Base-by-base conservation (phyloP, 2,113 vertebrate species). In the Rhipidura dahli region DNA sequence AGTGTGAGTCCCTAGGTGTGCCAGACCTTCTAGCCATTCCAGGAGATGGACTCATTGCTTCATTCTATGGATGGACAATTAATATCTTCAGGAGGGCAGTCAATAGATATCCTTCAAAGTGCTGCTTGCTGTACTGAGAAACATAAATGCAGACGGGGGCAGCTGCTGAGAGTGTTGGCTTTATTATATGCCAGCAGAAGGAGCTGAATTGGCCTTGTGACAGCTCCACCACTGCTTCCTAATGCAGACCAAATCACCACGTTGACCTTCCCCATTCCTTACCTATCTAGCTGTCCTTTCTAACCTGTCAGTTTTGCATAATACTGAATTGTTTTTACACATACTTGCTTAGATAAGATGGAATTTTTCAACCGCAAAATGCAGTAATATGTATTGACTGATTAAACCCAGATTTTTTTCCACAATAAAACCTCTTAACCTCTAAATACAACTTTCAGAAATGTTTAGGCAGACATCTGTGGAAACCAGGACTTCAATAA, bases 401-500 rank as follows among this genome's bases (percentile, higher is more conserved):
- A 98, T 96, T 96, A 92, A 97, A 95, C 84, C 7, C 94, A 97
- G 91, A 93, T 90, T 97, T 95, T 90, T 95, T 93, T 80, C 71
- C 71, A 83, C 75, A 70, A 92, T 93, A 57, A 69, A 72, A 61
- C 71, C 75, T 97, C 91, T 94, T 93, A 95, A 96, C 94, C n/a
- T n/a, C n/a, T 56, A 97, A 96, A 82, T 71, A 56, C 3, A 84
- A 49, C 40, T 84, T 93, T 89, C 63, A 90, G 81, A 91, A 89
- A 82, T 65, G 33, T 84, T 94, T 86, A 95, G 89, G 83, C 88
- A 97, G 88, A 86, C 94, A 89, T 96, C 91, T 96, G 75, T 96
- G 87, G 83, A 97, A 97, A 78, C 80, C 56, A 72, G 30, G 39
- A 63, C 40, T 94, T 92, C 50, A 79, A 59, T 70, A 78, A 22